phyloP scores from a whole-genome alignment of 1,140 invertebrate species.

The Ceratoteleas bidentatus region DNA sequence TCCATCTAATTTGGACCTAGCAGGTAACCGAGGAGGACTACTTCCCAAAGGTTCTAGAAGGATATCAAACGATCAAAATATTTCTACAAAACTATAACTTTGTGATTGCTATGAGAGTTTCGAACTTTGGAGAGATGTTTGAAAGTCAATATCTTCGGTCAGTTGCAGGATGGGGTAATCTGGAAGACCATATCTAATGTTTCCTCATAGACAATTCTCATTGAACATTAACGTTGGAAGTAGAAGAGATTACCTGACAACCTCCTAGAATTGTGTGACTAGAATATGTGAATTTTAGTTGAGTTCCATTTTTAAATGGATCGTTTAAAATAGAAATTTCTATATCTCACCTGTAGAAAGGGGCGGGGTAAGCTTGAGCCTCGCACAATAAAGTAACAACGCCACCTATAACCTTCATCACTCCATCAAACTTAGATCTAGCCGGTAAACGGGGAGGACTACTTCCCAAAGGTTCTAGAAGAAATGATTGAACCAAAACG shows the following conservation, averaged over 20 bases:
- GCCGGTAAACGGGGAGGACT: conserved; percentile 83
- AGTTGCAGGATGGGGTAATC: too few relatives aligned
- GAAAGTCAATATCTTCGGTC: conserved; percentile 20
- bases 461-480: conserved; percentile 83
- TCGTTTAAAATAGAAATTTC: too few relatives aligned
- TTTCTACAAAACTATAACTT: too few relatives aligned
- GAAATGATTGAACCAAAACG: not conserved
- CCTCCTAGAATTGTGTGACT: too few relatives aligned
- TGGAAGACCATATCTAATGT: too few relatives aligned
- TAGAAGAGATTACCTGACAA: too few relatives aligned
- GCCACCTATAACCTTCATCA: conserved; percentile 71
- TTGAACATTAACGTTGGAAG: too few relatives aligned
- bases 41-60: conserved; percentile 83
- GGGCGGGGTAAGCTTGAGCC: conserved; percentile 84
- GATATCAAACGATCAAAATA: not conserved
- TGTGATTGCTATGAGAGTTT: too few relatives aligned
- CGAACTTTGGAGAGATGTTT: not conserved
- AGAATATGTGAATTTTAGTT: too few relatives aligned
- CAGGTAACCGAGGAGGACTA: conserved; percentile 83
- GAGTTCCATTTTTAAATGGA: too few relatives aligned
- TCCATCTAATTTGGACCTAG: conserved; percentile 79
- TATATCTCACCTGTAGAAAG: conserved; percentile 82
- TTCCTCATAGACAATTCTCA: too few relatives aligned
- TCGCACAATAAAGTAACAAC: conserved; percentile 84
- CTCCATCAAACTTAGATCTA: conserved; percentile 79